Evolutionary conservation across 2,113 vertebrate species (phyloP).

Genomic region (Sapayoa aenigma): DNA sequence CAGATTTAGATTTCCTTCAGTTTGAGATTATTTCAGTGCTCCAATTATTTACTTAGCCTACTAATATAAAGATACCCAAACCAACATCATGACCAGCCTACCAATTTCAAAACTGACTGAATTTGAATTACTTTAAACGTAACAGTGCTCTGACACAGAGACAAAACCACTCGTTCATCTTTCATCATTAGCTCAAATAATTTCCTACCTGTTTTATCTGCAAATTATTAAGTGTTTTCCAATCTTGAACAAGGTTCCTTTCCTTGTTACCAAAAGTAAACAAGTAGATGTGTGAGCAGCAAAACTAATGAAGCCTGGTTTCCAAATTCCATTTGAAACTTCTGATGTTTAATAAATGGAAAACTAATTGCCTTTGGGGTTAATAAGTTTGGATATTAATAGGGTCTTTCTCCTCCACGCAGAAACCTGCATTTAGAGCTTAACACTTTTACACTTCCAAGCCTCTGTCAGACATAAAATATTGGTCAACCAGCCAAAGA

Average conservation of each 20-base stretch:
- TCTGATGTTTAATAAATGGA: neutral
- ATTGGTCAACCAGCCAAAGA: neutral
- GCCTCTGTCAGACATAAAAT: neutral
- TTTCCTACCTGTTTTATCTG: constrained; percentile 27
- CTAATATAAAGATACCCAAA: neutral
- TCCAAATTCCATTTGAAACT: neutral
- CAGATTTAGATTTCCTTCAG: neutral
- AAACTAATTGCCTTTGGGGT: neutral
- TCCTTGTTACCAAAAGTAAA: neutral
- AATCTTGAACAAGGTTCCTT: neutral
- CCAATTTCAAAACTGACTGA: constrained; percentile 20
- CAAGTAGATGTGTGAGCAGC: neutral
- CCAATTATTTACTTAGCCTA: constrained; percentile 42
- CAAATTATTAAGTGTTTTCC: neutral
- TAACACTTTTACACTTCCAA: neutral
- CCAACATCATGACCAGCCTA: neutral
- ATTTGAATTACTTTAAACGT: constrained; percentile 22
- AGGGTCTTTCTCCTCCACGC: neutral
- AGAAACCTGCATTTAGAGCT: neutral
- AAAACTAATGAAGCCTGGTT: neutral
- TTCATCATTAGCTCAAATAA: constrained; percentile 9
- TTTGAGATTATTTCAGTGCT: constrained; percentile 32
- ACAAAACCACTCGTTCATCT: neutral
- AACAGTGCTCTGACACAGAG: neutral
- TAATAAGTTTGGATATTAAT: neutral